Conservation (phyloP, 2,797 vertebrate genomes). For the Selene dorsalis region DNA sequence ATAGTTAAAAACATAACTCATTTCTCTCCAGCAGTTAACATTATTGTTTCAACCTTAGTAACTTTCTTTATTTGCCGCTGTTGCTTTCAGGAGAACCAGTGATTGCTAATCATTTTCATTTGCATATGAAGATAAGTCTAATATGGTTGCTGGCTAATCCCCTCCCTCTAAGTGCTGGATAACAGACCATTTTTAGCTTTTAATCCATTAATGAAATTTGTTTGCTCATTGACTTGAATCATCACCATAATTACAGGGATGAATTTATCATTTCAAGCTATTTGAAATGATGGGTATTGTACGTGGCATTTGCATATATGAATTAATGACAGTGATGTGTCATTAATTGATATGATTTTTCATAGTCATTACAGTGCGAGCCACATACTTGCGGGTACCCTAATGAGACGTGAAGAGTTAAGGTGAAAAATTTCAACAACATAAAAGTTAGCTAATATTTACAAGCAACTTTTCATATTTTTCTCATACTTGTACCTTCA, state of each 20-base stretch:
- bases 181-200: slow-evolving; percentile 86
- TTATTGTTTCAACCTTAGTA: slow-evolving; percentile 81
- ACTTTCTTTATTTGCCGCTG: slow-evolving; percentile 81
- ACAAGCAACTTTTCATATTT: slow-evolving; percentile 1
- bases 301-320: slow-evolving; percentile 82
- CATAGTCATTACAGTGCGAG: slow-evolving; percentile 75
- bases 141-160: slow-evolving; percentile 84
- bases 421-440: slow-evolving; percentile 42
- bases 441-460: slow-evolving; percentile 35
- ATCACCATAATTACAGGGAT: slow-evolving; percentile 83
- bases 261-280: slow-evolving; percentile 84
- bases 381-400: slow-evolving; percentile 54
- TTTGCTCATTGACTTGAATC: slow-evolving; percentile 88
- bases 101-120: slow-evolving; percentile 86
- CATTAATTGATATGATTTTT: slow-evolving; percentile 85
- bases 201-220: slow-evolving; percentile 89
- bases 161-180: slow-evolving; percentile 83
- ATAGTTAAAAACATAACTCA: slow-evolving; percentile 65
- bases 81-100: slow-evolving; percentile 80
- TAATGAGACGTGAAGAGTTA: slow-evolving; percentile 57
- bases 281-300: slow-evolving; percentile 83
- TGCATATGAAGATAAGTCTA: slow-evolving; percentile 87
- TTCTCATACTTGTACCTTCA: not conserved
- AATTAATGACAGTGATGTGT: slow-evolving; percentile 84
- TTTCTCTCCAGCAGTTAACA: slow-evolving; percentile 75